Conservation (phyloP, 2,797 vertebrate species). For the Falco novaeseelandiae region DNA sequence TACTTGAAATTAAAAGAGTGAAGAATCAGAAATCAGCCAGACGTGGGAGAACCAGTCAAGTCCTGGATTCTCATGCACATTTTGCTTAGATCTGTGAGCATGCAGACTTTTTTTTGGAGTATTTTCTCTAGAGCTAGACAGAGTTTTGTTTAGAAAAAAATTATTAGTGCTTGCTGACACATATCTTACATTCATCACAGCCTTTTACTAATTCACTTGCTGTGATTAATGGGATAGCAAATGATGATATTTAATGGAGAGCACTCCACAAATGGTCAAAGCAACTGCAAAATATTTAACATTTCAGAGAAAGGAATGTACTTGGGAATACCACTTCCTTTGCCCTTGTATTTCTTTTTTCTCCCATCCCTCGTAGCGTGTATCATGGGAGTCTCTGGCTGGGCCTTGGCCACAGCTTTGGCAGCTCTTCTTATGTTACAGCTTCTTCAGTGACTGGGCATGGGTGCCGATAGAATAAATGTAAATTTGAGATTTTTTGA, state of each 20-base stretch:
- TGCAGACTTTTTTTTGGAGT: not conserved
- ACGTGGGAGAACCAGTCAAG: not conserved
- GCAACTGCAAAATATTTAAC: not conserved
- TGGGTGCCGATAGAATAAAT: not conserved
- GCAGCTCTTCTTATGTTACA: not conserved
- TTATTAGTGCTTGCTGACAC: not conserved
- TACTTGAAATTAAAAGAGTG: not conserved
- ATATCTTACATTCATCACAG: not conserved
- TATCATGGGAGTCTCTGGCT: not conserved
- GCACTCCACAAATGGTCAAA: not conserved
- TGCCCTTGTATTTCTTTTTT: not conserved
- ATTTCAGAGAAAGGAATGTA: not conserved
- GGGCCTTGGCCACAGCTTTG: not conserved
- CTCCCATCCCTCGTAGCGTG: not conserved
- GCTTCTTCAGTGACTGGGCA: not conserved
- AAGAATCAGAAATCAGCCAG: not conserved
- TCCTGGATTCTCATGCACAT: not conserved
- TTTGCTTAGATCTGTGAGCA: not conserved
- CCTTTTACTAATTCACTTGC: slow-evolving; percentile 16
- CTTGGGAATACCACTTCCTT: not conserved
- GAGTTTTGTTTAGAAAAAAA: slow-evolving; percentile 1
- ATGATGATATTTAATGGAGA: not conserved
- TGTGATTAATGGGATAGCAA: not conserved
- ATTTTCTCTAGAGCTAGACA: not conserved
- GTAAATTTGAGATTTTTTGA: not conserved